These are phyloP conservation scores for Ginglymostoma cirratum DNA, from an alignment of 2,113 vertebrate genomes.

Conservation along the genomic window DNA sequence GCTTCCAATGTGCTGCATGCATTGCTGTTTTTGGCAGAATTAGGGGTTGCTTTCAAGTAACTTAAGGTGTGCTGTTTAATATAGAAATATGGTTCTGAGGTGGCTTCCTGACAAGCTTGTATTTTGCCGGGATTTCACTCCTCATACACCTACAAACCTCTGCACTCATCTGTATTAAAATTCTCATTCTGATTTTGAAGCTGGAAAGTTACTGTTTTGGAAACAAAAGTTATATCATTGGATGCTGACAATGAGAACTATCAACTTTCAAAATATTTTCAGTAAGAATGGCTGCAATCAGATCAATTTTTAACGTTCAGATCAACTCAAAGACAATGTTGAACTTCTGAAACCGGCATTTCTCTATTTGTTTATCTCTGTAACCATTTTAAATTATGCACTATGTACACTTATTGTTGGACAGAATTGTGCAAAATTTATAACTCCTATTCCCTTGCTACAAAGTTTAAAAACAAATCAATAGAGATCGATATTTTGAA, in stretches of 20 bases:
- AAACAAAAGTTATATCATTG: too few relatives aligned
- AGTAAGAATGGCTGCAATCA: not conserved
- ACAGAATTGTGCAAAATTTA: not conserved
- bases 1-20: too few relatives aligned
- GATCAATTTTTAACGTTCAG: not conserved
- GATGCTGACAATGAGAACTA: not conserved
- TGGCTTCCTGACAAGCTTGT: too few relatives aligned
- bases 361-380: not conserved
- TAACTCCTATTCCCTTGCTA: not conserved
- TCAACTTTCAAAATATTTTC: not conserved
- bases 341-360: not conserved
- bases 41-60: too few relatives aligned
- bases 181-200: too few relatives aligned
- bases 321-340: not conserved
- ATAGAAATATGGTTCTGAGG: too few relatives aligned
- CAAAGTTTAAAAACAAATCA: not conserved
- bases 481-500: not conserved
- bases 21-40: too few relatives aligned
- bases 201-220: too few relatives aligned
- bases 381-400: not conserved
- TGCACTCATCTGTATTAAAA: too few relatives aligned
- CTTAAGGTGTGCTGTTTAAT: too few relatives aligned
- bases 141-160: too few relatives aligned
- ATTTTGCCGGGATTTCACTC: too few relatives aligned
- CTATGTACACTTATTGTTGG: not conserved